Evolutionary conservation across 2,888 invertebrate species (phyloP).

Genomic region (Apodemia zela): DNA sequence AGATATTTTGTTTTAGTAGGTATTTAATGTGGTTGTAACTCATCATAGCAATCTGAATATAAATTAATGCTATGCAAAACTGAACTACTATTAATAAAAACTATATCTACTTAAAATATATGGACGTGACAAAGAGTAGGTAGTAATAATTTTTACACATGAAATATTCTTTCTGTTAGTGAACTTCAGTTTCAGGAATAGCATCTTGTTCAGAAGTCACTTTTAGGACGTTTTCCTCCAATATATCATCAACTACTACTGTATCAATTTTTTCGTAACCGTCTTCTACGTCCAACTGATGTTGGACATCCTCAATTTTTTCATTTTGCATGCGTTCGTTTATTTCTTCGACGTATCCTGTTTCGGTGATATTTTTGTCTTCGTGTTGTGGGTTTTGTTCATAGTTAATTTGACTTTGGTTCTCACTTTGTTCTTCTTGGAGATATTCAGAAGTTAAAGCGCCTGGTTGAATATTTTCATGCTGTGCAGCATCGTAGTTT

Average conservation of each 20-base stretch:
- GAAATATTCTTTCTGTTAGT: neutral
- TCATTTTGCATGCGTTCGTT: constrained; percentile 23
- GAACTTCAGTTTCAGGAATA: constrained; percentile 1
- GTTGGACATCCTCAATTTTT: constrained; percentile 37
- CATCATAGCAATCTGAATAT: no score
- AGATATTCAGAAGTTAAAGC: constrained; percentile 24
- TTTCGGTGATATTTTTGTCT: neutral
- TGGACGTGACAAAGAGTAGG: neutral
- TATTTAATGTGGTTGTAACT: no score
- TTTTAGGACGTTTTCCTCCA: constrained; percentile 6
- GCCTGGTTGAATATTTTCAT: constrained; percentile 21
- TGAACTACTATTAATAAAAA: no score
- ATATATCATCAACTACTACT: constrained; percentile 22
- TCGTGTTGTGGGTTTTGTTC: constrained; percentile 26
- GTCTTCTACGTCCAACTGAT: constrained; percentile 47
- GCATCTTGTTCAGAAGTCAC: neutral
- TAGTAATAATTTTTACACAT: no score
- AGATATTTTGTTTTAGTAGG: no score
- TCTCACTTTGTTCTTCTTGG: constrained; percentile 25
- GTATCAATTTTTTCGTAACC: constrained; percentile 35
- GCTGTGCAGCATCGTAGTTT: constrained; percentile 25
- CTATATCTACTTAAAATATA: no score
- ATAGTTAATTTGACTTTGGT: constrained; percentile 21
- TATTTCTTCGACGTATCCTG: constrained; percentile 34
- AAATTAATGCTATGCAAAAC: no score